Evolutionary conservation across 2,797 vertebrate genomes (phyloP).

Genomic region (Enoplosus armatus): DNA sequence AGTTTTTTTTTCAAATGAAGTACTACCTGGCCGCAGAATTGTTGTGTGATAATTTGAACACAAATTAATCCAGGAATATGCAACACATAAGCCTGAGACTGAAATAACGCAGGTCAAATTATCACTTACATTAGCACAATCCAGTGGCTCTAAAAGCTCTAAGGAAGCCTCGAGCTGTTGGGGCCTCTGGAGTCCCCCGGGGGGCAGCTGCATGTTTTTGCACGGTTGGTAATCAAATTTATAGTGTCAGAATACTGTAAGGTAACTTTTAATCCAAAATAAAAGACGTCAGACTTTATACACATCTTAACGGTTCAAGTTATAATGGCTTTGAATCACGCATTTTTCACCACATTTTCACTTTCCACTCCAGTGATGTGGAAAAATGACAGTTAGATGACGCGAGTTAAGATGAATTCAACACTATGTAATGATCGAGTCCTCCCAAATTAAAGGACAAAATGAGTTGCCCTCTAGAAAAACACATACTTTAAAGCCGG

Average conservation of each 20-base stretch:
- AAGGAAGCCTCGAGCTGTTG: not conserved
- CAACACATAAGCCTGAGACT: not conserved
- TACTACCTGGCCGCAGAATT: not conserved
- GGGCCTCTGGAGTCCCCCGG: too few relatives aligned
- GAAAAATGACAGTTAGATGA: not conserved
- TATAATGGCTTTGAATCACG: not conserved
- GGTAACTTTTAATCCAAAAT: not conserved
- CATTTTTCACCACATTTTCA: too few relatives aligned
- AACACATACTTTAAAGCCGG: too few relatives aligned
- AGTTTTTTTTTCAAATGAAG: too few relatives aligned
- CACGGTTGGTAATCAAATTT: too few relatives aligned
- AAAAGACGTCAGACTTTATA: not conserved
- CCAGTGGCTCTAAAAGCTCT: too few relatives aligned
- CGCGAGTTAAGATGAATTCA: not conserved
- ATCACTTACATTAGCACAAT: not conserved
- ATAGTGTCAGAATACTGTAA: not conserved
- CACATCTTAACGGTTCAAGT: not conserved
- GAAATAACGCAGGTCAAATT: not conserved
- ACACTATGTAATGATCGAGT: too few relatives aligned
- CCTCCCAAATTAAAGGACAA: not conserved
- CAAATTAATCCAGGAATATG: not conserved
- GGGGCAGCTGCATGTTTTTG: not conserved
- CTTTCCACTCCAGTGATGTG: not conserved
- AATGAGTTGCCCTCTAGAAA: not conserved
- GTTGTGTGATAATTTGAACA: constrained; percentile 1